Evolutionary conservation across 2,113 vertebrate species (phyloP).

Genomic region (Saimiri boliviensis): DNA sequence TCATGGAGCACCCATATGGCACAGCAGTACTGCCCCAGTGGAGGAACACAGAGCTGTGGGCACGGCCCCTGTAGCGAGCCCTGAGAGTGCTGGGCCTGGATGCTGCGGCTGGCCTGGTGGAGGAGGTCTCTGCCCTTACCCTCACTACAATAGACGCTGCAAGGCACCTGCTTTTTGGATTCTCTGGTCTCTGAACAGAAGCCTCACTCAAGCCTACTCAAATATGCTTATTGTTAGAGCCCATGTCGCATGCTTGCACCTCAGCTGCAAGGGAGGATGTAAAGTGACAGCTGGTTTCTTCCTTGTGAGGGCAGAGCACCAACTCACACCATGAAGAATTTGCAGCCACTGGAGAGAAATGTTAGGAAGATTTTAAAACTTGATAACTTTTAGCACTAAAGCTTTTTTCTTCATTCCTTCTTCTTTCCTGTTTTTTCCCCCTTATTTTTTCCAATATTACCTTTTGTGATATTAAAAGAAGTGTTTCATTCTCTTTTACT

Average conservation of each 20-base stretch:
- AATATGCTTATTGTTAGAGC: fast-evolving
- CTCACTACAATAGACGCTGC: background rate
- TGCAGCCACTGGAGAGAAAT: background rate
- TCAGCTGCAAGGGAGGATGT: background rate
- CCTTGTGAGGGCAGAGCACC: background rate
- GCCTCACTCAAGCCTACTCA: fast-evolving
- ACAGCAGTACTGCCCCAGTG: fast-evolving
- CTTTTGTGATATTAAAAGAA: background rate
- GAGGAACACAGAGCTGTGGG: fast-evolving
- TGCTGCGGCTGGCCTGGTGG: fast-evolving
- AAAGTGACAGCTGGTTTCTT: background rate
- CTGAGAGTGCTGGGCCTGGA: no score
- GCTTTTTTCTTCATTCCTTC: background rate
- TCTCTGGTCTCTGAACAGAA: background rate
- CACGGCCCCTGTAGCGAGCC: fast-evolving
- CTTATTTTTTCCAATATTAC: background rate
- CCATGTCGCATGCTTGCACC: background rate
- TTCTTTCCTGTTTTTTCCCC: no score
- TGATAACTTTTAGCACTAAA: background rate
- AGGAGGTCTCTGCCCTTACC: fast-evolving
- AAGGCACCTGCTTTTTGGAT: no score
- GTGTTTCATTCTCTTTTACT: no score
- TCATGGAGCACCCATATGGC: fast-evolving
- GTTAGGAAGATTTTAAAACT: background rate
- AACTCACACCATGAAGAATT: background rate